These are phyloP conservation scores for Garra rufa DNA, from an alignment of 2,113 vertebrate species.

Conservation along the genomic window DNA sequence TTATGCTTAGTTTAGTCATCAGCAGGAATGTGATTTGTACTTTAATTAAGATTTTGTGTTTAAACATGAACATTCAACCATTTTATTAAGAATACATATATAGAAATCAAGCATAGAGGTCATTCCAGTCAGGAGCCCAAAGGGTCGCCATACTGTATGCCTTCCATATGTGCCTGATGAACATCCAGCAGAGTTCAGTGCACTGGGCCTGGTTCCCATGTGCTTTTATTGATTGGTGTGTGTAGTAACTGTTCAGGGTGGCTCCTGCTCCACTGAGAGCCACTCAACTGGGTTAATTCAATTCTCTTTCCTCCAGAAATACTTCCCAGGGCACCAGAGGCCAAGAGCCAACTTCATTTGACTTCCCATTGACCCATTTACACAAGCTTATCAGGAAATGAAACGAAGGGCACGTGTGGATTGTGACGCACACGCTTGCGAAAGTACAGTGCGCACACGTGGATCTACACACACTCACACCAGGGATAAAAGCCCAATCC, in stretches of 20 bases:
- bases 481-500: background rate
- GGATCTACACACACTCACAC: conserved; percentile 4
- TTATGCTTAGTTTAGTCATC: background rate
- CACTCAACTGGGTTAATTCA: conserved; percentile 77
- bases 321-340: conserved; percentile 75
- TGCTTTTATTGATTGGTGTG: conserved; percentile 59
- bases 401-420: conserved; percentile 44
- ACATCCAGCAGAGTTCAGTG: background rate
- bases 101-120: background rate
- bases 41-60: background rate
- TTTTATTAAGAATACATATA: no score
- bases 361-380: conserved; percentile 79
- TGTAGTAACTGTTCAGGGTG: conserved; percentile 63
- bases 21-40: background rate
- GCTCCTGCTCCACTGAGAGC: conserved; percentile 68
- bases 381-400: conserved; percentile 67
- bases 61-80: no score
- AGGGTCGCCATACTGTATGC: background rate
- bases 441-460: conserved; percentile 19
- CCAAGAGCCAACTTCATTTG: conserved; percentile 78
- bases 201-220: conserved; percentile 54
- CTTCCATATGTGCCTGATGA: background rate
- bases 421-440: background rate
- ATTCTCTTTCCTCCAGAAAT: conserved; percentile 77
- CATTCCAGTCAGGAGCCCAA: background rate